Percentiles rank a stretch among this genome's conserved stretches.
Conservation (phyloP, 2,113 vertebrate species). For the Chionomys nivalis region DNA sequence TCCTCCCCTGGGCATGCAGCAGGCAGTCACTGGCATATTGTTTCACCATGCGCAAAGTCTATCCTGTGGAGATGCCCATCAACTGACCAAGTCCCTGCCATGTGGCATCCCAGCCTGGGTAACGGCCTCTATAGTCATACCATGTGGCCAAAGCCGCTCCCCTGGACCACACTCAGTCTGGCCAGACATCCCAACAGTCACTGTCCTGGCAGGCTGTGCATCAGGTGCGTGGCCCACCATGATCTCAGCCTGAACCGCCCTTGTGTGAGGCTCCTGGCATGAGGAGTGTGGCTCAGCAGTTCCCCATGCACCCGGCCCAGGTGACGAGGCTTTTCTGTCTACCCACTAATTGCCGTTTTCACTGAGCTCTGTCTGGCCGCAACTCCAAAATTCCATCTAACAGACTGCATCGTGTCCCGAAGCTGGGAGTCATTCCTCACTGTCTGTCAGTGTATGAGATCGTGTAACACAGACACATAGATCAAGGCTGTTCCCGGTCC, state of each 20-base stretch:
- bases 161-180: rapidly evolving
- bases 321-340: conserved; percentile 32
- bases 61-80: not conserved
- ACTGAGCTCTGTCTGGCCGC: not conserved
- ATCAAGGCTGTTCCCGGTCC: not conserved
- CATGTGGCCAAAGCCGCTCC: not conserved
- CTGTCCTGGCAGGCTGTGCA: rapidly evolving
- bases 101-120: too few species aligned
- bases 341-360: conserved; percentile 13
- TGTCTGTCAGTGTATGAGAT: not conserved
- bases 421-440: not conserved
- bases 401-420: not conserved
- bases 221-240: not conserved
- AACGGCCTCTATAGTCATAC: not conserved
- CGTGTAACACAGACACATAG: not conserved
- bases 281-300: not conserved
- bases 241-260: not conserved
- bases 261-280: rapidly evolving
- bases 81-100: too few species aligned
- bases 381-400: conserved; percentile 21
- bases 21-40: not conserved
- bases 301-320: not conserved
- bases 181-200: not conserved
- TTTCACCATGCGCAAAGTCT: not conserved
- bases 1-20: not conserved